phyloP scores from a whole-genome alignment of 2,888 invertebrate genomes.

The Zygogramma bicolorata region DNA sequence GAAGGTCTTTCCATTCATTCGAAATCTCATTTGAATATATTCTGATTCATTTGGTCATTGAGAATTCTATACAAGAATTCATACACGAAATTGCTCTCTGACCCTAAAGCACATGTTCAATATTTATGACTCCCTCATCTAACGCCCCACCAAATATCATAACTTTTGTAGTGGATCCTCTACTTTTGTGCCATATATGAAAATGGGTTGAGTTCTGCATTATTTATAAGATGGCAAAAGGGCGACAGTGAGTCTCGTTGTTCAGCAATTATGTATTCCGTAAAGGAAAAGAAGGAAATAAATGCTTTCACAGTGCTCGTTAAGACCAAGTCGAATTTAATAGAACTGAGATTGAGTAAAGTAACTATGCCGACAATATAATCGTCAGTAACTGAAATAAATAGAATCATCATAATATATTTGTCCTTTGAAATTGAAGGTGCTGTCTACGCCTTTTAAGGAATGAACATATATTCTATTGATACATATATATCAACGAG shows the following conservation, averaged over 20 bases:
- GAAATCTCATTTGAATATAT: too few species aligned
- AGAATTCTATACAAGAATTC: not conserved
- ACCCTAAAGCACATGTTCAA: conserved; percentile 1
- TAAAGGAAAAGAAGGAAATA: not conserved
- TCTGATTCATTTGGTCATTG: not conserved
- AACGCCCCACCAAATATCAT: not conserved
- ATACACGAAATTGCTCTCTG: not conserved
- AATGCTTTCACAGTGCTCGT: too few species aligned
- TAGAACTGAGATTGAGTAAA: too few species aligned
- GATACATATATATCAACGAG: too few species aligned
- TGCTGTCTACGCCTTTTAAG: too few species aligned
- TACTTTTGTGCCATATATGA: not conserved
- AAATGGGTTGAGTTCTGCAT: conserved; percentile 27
- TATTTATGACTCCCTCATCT: not conserved
- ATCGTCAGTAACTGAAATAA: too few species aligned
- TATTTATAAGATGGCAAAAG: conserved; percentile 27
- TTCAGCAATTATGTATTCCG: not conserved
- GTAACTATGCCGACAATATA: too few species aligned
- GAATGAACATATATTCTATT: too few species aligned
- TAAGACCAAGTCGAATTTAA: too few species aligned
- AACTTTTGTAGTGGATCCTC: conserved; percentile 6
- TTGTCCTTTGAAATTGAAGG: too few species aligned
- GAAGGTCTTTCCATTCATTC: too few species aligned
- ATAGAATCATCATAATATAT: too few species aligned
- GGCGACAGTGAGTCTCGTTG: conserved; percentile 24